These are phyloP conservation scores for Epinotia demarniana DNA, from an alignment of 2,888 invertebrate genomes.

Conservation along the genomic window DNA sequence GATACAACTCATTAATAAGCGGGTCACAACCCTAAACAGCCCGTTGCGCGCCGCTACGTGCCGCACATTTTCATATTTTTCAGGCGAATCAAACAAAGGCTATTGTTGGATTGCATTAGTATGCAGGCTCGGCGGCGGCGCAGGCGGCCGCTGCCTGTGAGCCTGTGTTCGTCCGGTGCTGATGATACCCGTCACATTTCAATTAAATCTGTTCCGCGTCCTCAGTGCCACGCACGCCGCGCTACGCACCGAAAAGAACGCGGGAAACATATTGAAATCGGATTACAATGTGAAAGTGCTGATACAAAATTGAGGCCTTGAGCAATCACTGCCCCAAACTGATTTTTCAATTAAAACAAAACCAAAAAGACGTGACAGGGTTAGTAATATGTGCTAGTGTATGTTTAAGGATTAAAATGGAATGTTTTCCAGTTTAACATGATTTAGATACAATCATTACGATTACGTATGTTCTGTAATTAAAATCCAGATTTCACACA, in stretches of 20 bases:
- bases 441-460: background rate
- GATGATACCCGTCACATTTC: background rate
- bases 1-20: conserved; percentile 34
- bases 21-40: conserved; percentile 30
- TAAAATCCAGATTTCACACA: background rate
- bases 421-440: background rate
- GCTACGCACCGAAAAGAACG: background rate
- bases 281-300: background rate
- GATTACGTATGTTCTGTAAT: background rate
- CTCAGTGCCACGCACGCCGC: background rate
- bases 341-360: background rate
- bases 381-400: background rate
- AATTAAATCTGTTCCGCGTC: background rate
- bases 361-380: background rate
- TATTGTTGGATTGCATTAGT: conserved; percentile 22
- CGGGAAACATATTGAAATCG: background rate
- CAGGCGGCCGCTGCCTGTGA: background rate
- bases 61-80: conserved; percentile 32
- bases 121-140: background rate
- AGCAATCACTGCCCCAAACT: conserved; percentile 3
- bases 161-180: background rate
- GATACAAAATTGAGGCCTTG: background rate
- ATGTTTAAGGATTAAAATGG: background rate
- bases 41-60: conserved; percentile 23
- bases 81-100: conserved; percentile 30